A percentile compares a stretch with the other conserved stretches of the same genome.
phyloP scores from a whole-genome alignment of 37 sponge, comb jelly and placozoan species.

The Amphimedon queenslandica region DNA sequence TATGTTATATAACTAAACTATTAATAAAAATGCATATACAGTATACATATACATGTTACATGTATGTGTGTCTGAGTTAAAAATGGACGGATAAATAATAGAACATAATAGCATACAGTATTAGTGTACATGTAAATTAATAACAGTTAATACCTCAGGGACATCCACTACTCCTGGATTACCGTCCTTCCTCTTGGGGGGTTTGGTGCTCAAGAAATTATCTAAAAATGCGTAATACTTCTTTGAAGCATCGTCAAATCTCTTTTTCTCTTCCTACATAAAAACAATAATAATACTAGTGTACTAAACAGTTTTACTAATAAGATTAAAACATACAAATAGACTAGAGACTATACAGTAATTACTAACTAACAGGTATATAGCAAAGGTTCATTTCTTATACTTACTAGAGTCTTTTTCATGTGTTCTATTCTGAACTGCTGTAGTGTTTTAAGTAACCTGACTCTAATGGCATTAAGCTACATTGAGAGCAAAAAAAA shows the following conservation, averaged over 20 bases:
- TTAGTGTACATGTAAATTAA: too few species aligned
- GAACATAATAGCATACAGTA: too few species aligned
- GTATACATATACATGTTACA: too few species aligned
- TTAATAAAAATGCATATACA: not conserved
- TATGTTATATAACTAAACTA: too few species aligned
- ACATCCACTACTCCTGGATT: constrained; percentile 56
- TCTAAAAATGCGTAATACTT: constrained; percentile 63
- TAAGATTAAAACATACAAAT: too few species aligned
- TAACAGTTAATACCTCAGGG: constrained; percentile 23
- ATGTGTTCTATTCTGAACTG: constrained; percentile 89
- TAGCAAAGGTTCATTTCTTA: too few species aligned
- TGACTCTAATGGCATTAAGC: constrained; percentile 61
- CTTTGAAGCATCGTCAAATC: constrained; percentile 63
- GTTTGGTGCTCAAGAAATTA: constrained; percentile 27
- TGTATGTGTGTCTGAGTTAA: too few species aligned
- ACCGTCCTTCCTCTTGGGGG: not conserved
- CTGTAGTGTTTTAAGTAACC: constrained; percentile 81
- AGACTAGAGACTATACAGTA: too few species aligned
- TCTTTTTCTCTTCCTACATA: constrained; percentile 74
- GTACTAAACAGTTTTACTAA: too few species aligned
- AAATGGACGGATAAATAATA: too few species aligned
- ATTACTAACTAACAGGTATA: too few species aligned
- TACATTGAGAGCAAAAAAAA: not conserved
- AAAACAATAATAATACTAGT: not conserved
- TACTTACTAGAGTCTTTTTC: constrained; percentile 56